Conservation (phyloP, 2,113 vertebrate genomes). For the Nyctereutes procyonoides region DNA sequence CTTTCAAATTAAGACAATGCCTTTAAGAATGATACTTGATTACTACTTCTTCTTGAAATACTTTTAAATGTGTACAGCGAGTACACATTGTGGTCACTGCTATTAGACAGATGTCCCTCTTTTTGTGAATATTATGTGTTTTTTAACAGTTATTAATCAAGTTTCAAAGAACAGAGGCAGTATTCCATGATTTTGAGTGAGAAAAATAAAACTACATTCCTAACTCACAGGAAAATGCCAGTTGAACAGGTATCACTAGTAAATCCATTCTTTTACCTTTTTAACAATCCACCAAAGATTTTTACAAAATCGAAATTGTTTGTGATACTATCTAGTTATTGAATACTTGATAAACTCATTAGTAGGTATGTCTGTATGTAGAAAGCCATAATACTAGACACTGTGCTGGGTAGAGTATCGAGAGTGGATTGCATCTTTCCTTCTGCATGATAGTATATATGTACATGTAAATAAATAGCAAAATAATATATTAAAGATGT, state of each 20-base stretch:
- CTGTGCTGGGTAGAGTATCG: neutral
- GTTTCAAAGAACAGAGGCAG: neutral
- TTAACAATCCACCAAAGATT: neutral
- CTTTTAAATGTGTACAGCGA: slow-evolving; percentile 11
- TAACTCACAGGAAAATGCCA: neutral
- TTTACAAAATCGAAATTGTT: slow-evolving; percentile 35
- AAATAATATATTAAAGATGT: neutral
- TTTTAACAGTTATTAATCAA: neutral
- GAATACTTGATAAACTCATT: neutral
- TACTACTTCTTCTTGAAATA: slow-evolving; percentile 37
- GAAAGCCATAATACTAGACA: neutral
- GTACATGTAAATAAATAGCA: neutral
- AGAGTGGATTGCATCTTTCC: neutral
- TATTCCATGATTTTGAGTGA: slow-evolving; percentile 3
- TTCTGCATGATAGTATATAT: neutral
- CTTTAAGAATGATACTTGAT: neutral
- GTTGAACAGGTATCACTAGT: neutral
- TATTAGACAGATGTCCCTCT: neutral
- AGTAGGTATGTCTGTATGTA: neutral
- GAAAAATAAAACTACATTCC: slow-evolving; percentile 32
- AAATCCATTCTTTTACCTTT: neutral
- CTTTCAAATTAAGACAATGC: slow-evolving; percentile 42
- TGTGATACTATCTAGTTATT: neutral
- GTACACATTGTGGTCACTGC: neutral
- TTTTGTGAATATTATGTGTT: slow-evolving; percentile 6